Conservation (phyloP, 2,797 vertebrate genomes). For the Bucorvus abyssinicus region DNA sequence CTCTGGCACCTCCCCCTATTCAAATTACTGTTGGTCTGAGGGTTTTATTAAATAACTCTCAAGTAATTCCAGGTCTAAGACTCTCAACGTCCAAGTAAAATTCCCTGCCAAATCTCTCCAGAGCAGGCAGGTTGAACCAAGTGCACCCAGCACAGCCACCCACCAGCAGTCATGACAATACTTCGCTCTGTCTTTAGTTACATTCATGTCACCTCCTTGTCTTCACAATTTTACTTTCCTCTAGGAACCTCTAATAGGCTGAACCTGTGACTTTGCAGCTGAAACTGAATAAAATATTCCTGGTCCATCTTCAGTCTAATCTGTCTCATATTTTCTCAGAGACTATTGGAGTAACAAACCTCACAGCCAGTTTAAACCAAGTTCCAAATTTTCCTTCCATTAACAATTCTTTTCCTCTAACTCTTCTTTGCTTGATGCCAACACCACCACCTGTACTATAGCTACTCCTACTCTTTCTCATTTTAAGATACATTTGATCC, state of each 20-base stretch:
- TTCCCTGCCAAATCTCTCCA: background rate
- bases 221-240: conserved; percentile 7
- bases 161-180: background rate
- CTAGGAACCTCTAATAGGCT: background rate
- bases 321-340: conserved; percentile 2
- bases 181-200: background rate
- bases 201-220: background rate
- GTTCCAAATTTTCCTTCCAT: conserved; percentile 38
- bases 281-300: conserved; percentile 39
- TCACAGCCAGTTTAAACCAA: conserved; percentile 11
- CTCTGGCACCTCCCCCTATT: conserved; percentile 22
- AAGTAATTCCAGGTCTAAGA: conserved; percentile 23
- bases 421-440: background rate
- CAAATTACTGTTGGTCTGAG: background rate
- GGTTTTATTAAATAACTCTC: conserved; percentile 24
- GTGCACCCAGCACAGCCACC: background rate
- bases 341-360: background rate
- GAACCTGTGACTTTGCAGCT: background rate
- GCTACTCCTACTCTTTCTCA: background rate
- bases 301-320: background rate
- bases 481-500: background rate
- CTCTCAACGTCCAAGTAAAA: conserved; percentile 12
- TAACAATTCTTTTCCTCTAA: conserved; percentile 23
- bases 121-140: background rate
- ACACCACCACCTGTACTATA: background rate